Evolutionary conservation across 2,113 vertebrate genomes (phyloP).

Genomic region (Elaphurus davidianus): DNA sequence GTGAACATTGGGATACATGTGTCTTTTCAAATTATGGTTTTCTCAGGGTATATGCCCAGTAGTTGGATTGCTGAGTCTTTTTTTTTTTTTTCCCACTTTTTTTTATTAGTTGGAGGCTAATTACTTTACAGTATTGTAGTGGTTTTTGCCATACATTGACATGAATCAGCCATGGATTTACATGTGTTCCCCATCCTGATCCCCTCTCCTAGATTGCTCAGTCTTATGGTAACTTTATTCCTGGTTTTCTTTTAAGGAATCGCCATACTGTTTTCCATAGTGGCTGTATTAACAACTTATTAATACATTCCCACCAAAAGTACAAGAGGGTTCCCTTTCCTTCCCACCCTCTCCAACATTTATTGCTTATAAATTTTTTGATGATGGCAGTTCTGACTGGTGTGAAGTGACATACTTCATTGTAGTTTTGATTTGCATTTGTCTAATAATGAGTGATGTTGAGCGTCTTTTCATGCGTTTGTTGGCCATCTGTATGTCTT

Average conservation of each 20-base stretch:
- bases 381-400: not conserved
- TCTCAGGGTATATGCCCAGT: not conserved
- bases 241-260: not conserved
- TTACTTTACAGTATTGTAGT: too few species aligned
- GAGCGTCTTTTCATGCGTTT: not conserved
- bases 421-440: not conserved
- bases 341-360: not conserved
- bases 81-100: too few species aligned
- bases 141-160: too few species aligned
- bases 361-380: not conserved
- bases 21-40: not conserved
- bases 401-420: not conserved
- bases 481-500: not conserved
- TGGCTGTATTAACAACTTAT: not conserved
- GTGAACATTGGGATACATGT: not conserved
- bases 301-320: not conserved
- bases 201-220: not conserved
- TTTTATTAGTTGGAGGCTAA: too few species aligned
- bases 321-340: not conserved
- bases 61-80: not conserved
- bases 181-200: too few species aligned
- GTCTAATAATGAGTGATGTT: not conserved
- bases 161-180: too few species aligned
- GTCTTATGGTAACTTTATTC: not conserved
- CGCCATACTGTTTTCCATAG: not conserved